These are phyloP conservation scores for Spodoptera litura DNA, from an alignment of 1,140 invertebrate genomes.

Conservation along the genomic window DNA sequence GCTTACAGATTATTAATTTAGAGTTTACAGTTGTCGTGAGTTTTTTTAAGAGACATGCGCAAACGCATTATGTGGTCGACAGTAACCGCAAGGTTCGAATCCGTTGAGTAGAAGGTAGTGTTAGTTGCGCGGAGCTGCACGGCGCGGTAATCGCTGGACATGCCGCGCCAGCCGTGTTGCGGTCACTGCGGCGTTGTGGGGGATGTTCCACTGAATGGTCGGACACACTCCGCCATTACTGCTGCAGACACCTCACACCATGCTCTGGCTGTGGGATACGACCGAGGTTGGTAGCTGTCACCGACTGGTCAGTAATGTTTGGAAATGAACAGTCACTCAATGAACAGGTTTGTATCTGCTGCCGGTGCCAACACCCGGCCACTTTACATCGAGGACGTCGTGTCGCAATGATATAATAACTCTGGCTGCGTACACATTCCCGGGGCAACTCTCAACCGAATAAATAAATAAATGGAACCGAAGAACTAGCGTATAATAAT, in stretches of 20 bases:
- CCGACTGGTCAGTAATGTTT: no score
- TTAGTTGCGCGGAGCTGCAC: no score
- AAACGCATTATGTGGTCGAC: slow-evolving; percentile 9
- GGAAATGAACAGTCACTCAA: not conserved
- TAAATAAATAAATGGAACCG: slow-evolving; percentile 13
- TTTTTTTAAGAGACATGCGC: not conserved
- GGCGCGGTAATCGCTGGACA: no score
- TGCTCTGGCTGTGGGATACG: no score
- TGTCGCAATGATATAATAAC: no score
- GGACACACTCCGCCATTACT: not conserved
- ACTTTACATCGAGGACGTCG: no score
- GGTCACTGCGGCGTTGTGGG: not conserved
- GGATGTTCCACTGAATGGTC: not conserved
- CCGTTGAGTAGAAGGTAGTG: not conserved
- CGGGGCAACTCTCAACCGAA: not conserved
- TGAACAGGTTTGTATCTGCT: not conserved
- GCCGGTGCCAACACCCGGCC: not conserved
- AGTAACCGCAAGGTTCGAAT: not conserved
- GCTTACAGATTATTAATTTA: no score
- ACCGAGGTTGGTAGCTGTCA: no score
- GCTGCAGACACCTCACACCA: not conserved
- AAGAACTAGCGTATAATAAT: not conserved
- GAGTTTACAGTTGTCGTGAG: not conserved
- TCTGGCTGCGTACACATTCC: no score
- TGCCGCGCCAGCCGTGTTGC: not conserved